Base-by-base conservation (phyloP, 2,797 vertebrate genomes). In the Danio choprae region DNA sequence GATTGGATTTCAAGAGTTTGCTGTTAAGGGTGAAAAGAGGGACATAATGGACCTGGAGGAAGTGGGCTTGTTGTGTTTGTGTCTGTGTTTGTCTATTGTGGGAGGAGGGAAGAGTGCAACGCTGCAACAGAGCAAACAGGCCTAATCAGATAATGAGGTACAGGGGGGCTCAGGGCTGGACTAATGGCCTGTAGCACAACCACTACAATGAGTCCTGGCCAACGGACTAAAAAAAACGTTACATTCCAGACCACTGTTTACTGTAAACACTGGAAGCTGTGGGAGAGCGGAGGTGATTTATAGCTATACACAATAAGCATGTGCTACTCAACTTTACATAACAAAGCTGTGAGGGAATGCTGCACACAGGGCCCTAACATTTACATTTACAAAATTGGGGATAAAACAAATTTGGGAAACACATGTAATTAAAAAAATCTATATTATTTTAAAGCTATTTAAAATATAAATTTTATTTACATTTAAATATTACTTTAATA, bases 171-270 rank as follows among this genome's bases (percentile, higher is more conserved):
- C 43, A 38, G 70, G 20, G 56, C 50, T 60, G 59, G 69, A 62
- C 76, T 79, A 74, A 79, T 63, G 71, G 64, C 56, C 78, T 84
- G 63, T 76, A 56, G 46, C 36, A 58, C 77, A 41, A 50, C 64
- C 82, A 58, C 46, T 50, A 84, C 64, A 84, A 69, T 82, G 74
- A 77, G 68, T 63, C 43, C 74, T 59, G 59, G 60, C 56, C 67
- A 67, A 74, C 53, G 12, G 62, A 67, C 77, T 78, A 84, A 84
- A 88, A n/a, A 84, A 79, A 86, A 85, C 77, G 83, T 82, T 72
- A 84, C 87, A 91, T 91, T 89, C 88, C 86, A 84, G 84, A 75
- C 71, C 81, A 74, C 84, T 88, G 87, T 87, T 92, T 90, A 92
- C 89, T 88, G 88, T 92, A 90, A 91, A 89, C 87, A 87, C 48